Base-by-base conservation (phyloP, 2,888 invertebrate species). In the Pammene aurita region DNA sequence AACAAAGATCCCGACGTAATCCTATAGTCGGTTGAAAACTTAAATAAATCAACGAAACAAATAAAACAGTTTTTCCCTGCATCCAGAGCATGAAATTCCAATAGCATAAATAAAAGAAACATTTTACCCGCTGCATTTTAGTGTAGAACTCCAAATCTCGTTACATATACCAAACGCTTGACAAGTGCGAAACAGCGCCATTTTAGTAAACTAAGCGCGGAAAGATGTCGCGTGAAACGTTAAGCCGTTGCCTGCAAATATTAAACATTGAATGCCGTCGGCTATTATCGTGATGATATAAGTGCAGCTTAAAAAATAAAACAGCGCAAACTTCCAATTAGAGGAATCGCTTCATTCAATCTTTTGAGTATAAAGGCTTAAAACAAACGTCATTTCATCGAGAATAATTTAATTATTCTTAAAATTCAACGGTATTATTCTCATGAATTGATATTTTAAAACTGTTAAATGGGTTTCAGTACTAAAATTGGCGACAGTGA, bases 221-320 rank as follows among this genome's bases (percentile, higher is more conserved):
- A 57, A 66, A 62, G 56, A 57, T 57, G 57, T 68, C 63, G 67
- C 42, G 35, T 44, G 66, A 67, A 68, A 52, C 57, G 63, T 14
- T 68, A 50, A 68, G 67, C 50, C 48, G 42, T 50, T 56, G 50
- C 42, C 54, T 57, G 57, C 50, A 57, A 63, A 41, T 56, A 57
- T 67, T 62, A 62, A 67, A 63, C 62, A 67, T 67, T 67, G 18
- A 56, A 13, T 57, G 62, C 62, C 55, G 67, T 16, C 48, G 67
- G 41, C 62, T 26, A 48, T 67, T 62, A 62, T 67, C 61, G 41
- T 56, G 34, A 11, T 13, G 48, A 41, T 56, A 48, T 14, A 67
- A 60, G 56, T 18, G 16, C 41, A 57, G 48, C 41, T 56, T 48
- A 16, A 26, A 61, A 38, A 54, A 66, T 34, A 67, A 60, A 67